Evolutionary conservation across 2,113 vertebrate genomes (phyloP).

Genomic region (Irena cyanogastra): DNA sequence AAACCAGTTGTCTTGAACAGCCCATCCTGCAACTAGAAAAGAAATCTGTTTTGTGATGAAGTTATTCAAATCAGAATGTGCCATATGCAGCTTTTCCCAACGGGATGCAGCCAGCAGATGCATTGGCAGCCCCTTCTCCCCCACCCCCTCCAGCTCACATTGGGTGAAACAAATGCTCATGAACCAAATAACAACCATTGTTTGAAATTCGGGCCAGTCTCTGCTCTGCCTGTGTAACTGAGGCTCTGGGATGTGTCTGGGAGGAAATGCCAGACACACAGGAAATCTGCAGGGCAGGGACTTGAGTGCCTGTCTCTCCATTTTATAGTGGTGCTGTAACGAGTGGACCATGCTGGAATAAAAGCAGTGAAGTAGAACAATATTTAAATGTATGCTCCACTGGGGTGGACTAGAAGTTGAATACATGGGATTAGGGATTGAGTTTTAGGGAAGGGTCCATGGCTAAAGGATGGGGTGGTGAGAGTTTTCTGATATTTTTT

Average conservation of each 20-base stretch:
- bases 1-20: neutral
- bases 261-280: neutral
- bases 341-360: neutral
- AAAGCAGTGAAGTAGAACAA: neutral
- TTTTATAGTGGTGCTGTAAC: neutral
- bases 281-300: neutral
- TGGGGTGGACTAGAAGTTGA: neutral
- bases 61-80: neutral
- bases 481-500: neutral
- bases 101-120: neutral
- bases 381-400: neutral
- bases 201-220: neutral
- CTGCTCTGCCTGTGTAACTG: neutral
- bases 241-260: neutral
- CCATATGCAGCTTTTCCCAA: neutral
- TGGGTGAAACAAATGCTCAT: neutral
- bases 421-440: neutral
- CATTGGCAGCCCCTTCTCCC: neutral
- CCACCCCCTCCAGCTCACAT: neutral
- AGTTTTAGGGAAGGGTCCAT: neutral
- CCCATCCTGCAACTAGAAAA: neutral
- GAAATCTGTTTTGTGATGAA: neutral
- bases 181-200: neutral
- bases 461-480: neutral
- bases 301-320: neutral